phyloP scores from a whole-genome alignment of 2,113 vertebrate genomes.

The Ascaphus truei region DNA sequence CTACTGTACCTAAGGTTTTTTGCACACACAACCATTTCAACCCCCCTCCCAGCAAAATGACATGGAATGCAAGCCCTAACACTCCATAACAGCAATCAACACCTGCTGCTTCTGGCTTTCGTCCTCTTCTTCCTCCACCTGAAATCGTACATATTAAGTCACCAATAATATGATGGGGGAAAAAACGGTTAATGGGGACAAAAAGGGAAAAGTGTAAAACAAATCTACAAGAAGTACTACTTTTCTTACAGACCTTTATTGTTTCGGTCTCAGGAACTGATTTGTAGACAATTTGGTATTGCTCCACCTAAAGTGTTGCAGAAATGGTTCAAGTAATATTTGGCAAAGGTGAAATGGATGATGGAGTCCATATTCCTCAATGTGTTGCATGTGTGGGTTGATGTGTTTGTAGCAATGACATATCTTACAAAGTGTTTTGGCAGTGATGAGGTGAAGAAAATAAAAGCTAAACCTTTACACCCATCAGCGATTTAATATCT shows the following conservation, averaged over 20 bases:
- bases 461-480: too few species aligned
- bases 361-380: slow-evolving; percentile 60
- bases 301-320: slow-evolving; percentile 61
- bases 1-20: slow-evolving; percentile 43
- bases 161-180: slow-evolving; percentile 39
- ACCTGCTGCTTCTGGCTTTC: slow-evolving; percentile 53
- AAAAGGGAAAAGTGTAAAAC: slow-evolving; percentile 23
- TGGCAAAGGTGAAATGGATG: slow-evolving; percentile 71
- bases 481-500: too few species aligned
- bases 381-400: too few species aligned
- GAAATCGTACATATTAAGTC: slow-evolving; percentile 37
- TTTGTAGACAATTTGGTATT: slow-evolving; percentile 61
- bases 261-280: slow-evolving; percentile 48
- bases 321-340: slow-evolving; percentile 60
- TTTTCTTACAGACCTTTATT: slow-evolving; percentile 80
- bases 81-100: slow-evolving; percentile 44
- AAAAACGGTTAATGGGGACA: slow-evolving; percentile 36
- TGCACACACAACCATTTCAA: too few species aligned
- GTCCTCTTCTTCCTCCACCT: slow-evolving; percentile 60
- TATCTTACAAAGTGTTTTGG: too few species aligned
- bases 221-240: slow-evolving; percentile 28
- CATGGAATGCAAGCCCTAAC: slow-evolving; percentile 5
- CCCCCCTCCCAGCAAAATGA: slow-evolving; percentile 37
- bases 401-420: too few species aligned
- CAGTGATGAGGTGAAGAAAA: too few species aligned